Base-by-base conservation (phyloP, 1,140 invertebrate genomes). In the Hermatobates lingyangjiaoensis region DNA sequence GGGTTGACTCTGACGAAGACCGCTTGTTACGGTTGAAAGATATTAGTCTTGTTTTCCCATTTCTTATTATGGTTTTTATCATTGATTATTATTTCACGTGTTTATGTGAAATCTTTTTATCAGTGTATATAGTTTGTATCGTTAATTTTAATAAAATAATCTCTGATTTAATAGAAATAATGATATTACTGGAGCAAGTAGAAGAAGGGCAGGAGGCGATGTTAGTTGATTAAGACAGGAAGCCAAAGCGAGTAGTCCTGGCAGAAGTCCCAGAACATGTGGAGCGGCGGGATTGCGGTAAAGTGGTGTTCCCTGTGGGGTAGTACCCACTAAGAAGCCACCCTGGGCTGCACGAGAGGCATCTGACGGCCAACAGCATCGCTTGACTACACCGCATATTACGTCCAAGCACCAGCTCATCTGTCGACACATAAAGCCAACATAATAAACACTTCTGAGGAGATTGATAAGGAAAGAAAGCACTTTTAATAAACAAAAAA, bases 211-310 rank as follows among this genome's bases (percentile, higher is more conserved):
- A 18, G 76, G 72, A 7, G 81, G 79, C 18, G 75, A 75, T 63
- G 85, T 89, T 30, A 91, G 66, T 57, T 78, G 78, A 66, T 90
- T 89, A 58, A 88, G 75, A 7, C 81, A 74, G 54, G 84, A 76
- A 49, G 78, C 71, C 10, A 92, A 66, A 7, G 75, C 70, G 25
- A 92, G 74, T 2, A 90, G 70, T 54, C 83, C 78, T 3, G 83
- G 81, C 42, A 92, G 64, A 34, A 89, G 62, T 1, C 81, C 81
- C 54, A 85, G 73, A 54, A 91, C 75, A 62, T 90, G 83, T 26
- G 76, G 75, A 5, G 82, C 77, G 23, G 85, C 83, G 27, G 88
- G 88, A 72, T 90, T 91, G 26, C 85, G 73, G 65, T 83, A 83
- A 1, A 87, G 71, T 5, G 79, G 77, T 66, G 83, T 82, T 14